Conservation (phyloP, 2,797 vertebrate genomes). For the Danio jaintianensis region DNA sequence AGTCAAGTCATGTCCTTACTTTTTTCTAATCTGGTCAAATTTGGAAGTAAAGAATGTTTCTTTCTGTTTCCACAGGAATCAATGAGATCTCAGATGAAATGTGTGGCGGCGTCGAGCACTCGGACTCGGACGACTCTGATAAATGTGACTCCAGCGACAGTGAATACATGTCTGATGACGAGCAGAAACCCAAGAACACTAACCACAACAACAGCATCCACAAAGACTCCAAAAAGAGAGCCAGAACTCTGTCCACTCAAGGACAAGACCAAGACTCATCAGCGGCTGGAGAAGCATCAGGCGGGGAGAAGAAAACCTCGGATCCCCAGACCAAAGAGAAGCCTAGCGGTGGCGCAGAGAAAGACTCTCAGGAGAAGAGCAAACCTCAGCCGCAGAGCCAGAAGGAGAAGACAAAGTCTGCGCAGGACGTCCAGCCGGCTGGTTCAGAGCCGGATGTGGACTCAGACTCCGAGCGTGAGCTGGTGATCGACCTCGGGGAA, state of each 20-base stretch:
- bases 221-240: constrained; percentile 85
- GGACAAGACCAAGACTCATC: constrained; percentile 83
- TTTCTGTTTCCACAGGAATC: constrained; percentile 84
- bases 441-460: constrained; percentile 84
- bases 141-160: constrained; percentile 96
- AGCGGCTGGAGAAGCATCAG: constrained; percentile 8
- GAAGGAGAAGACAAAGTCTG: constrained; percentile 85
- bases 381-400: constrained; percentile 73
- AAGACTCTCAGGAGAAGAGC: constrained; percentile 88
- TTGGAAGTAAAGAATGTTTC: not conserved
- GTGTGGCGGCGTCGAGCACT: constrained; percentile 91
- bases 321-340: constrained; percentile 85
- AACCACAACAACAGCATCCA: constrained; percentile 87
- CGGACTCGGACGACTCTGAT: constrained; percentile 95
- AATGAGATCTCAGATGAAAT: constrained; percentile 96
- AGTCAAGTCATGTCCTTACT: too few species aligned
- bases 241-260: constrained; percentile 74
- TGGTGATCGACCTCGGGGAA: constrained; percentile 96
- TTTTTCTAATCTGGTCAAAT: not conserved
- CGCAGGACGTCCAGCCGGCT: constrained; percentile 85
- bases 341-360: constrained; percentile 76
- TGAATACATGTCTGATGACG: constrained; percentile 91
- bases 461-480: constrained; percentile 95
- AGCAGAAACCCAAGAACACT: constrained; percentile 88
- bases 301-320: constrained; percentile 76